Evolutionary conservation across 2,113 vertebrate species (phyloP), one percentile per base, ranked within the genome.

Genomic region (Uria lomvia): DNA sequence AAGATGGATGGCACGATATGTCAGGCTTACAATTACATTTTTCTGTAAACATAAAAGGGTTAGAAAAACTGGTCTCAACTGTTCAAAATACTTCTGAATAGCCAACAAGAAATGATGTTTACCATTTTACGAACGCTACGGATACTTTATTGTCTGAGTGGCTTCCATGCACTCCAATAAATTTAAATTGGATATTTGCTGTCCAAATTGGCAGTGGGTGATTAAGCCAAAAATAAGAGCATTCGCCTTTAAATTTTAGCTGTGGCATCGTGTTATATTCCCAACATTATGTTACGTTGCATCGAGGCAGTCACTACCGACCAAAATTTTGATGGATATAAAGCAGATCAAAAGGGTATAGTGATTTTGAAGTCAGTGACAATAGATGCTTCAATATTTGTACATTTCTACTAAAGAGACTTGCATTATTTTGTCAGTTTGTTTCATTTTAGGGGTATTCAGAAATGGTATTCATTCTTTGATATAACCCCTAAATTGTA

Each of bases 351-450:
- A 96, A 98, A 98, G 91, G 90, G 81, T 90, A 96, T 40, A 94
- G 91, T 96, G 87, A 97, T 98, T 98, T 96, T 98, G 96, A 98
- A 98, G 97, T 95, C 97, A 34, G 90, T 91, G 94, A 97, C 36
- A 94, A 97, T 97, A 98, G 97, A 97, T 94, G 89, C 96, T 97
- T 97, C 92, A 96, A 96, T 96, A 97, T 98, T 97, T 98, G 97
- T 97, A 96, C 97, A 83, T 97, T 90, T 97, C 96, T 97, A 74
- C 97, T 97, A 95, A 97, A 95, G 96, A 93, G 92, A 94, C 91
- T 97, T 96, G 95, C 83, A 95, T 98, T 97, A 98, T 98, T 98
- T 97, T 98, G 97, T 98, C 97, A 98, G 95, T 97, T 97, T 97
- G 95, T 97, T 98, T 98, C 97, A 75, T 98, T 98, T 98, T 97